Conservation (phyloP, 2,888 invertebrate species). For the Acanthosepion lycidas region DNA sequence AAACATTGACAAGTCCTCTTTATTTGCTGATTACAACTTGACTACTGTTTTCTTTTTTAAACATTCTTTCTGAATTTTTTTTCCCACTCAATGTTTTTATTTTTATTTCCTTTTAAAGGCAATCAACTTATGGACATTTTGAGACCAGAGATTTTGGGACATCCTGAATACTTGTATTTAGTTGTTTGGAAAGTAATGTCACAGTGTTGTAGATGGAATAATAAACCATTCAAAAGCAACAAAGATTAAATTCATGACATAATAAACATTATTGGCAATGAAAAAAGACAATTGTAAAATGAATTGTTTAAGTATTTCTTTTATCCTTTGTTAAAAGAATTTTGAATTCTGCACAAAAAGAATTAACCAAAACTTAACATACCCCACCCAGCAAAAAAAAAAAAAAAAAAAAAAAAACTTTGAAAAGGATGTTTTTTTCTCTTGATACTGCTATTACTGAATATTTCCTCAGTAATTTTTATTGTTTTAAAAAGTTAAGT, state of each 20-base stretch:
- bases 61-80: neutral
- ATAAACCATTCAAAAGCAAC: neutral
- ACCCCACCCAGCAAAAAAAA: no score
- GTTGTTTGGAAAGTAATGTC: neutral
- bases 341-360: neutral
- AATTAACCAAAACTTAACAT: neutral
- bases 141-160: neutral
- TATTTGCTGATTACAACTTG: neutral
- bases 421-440: no score
- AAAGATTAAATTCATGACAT: neutral
- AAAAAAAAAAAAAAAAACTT: no score
- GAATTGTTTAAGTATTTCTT: no score
- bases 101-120: neutral
- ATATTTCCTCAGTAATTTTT: no score
- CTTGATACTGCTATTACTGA: no score
- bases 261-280: neutral
- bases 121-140: neutral
- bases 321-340: neutral
- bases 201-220: neutral
- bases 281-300: neutral
- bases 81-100: neutral
- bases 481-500: no score
- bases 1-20: neutral
- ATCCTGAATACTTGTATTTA: neutral
- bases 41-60: no score